Conservation (phyloP, 1,140 invertebrate species). For the Pantala flavescens region DNA sequence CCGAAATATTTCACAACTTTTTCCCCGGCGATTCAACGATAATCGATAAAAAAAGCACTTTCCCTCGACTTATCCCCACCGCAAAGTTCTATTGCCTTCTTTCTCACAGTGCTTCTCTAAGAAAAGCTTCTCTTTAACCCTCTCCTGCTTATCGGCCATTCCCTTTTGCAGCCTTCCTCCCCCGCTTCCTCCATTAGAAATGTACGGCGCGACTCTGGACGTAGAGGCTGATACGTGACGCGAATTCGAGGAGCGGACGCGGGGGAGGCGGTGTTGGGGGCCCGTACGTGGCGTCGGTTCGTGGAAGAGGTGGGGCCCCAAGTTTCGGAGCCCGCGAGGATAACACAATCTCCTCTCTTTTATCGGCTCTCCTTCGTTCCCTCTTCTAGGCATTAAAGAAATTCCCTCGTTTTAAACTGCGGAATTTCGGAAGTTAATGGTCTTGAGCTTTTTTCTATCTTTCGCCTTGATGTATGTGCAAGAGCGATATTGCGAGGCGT, state of each 20-base stretch:
- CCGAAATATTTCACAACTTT: background rate
- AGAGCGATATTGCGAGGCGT: no score
- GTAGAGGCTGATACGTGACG: slow-evolving; percentile 16
- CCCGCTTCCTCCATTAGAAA: slow-evolving; percentile 7
- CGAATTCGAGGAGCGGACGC: background rate
- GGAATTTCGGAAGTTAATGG: no score
- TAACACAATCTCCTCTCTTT: no score
- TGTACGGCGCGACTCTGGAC: slow-evolving; percentile 1
- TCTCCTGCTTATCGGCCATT: background rate
- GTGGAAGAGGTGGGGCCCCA: slow-evolving; percentile 16
- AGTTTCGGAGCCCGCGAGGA: no score
- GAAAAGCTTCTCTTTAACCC: slow-evolving; percentile 3
- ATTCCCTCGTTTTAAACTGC: no score
- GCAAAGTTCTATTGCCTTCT: no score
- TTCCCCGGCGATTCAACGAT: background rate
- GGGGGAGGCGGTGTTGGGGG: background rate
- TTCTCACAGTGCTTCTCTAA: background rate
- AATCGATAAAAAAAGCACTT: background rate
- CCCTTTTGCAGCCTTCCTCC: background rate
- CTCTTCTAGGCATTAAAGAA: no score
- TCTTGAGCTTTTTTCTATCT: no score
- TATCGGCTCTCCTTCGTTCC: no score
- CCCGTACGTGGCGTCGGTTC: background rate
- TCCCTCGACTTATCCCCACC: background rate
- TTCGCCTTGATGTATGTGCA: no score